Evolutionary conservation across 2,888 invertebrate genomes (phyloP), one percentile per base, ranked within the genome.

Genomic region (Stenodema calcarata): DNA sequence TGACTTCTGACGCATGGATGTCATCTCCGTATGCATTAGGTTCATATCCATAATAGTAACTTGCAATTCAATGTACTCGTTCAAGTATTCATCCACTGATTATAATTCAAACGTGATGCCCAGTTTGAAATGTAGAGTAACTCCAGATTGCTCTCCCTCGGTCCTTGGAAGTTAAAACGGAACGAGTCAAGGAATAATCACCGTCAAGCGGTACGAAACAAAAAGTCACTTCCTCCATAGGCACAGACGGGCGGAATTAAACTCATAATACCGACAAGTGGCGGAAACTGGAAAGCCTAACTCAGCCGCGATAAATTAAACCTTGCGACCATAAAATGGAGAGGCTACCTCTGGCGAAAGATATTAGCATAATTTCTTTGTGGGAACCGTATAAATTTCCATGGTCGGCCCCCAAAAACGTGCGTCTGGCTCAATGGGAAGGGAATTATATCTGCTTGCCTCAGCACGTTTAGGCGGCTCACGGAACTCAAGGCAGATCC

Each of bases 311-410:
- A 62, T 62, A 62, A 42, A 78, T 78, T 44, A 78, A 78, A 78
- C 44, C 27, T 44, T 27, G 78, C 23, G 44, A 78, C 78, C 78
- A 78, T 78, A 78, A 78, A 78, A 78, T 78, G 78, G 78, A 18
- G 44, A 44, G 35, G 44, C 78, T 44, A 78, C 27, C 78, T n/a
- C 27, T 78, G 78, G 18, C 42, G 44, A 78, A 44, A 47, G 78
- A 27, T 18, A 78, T 78, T 78, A 44, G 44, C 78, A 78, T 78
- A 78, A 78, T 78, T 44, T 78, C 44, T 78, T n/a, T 44, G 78
- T 23, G 44, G 78, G 44, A 44, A 44, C 78, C 23, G 78, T 44
- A 78, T 78, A 78, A 78, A 41, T 78, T 78, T 44, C 41, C 78
- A 14, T 27, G 44, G 27, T n/a, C 12, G 35, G 35, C 30, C 27